Percentiles rank a stretch among this genome's conserved stretches.
Evolutionary conservation across 2,113 vertebrate genomes (phyloP).

Genomic region (Ibidorhyncha struthersii): DNA sequence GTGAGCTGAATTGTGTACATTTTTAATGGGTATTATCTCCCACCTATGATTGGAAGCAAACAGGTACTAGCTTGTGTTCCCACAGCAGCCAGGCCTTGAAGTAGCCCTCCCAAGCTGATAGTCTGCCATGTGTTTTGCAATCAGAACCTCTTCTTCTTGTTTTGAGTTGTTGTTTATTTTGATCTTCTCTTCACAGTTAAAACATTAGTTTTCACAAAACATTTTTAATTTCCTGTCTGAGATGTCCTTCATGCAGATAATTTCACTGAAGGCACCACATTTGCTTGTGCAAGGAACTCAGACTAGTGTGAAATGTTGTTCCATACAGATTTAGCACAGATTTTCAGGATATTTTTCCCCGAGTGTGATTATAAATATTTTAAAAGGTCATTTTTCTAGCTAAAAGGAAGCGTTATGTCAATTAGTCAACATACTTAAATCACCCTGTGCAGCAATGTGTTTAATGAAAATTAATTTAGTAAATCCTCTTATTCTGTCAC

Average conservation of each 20-base stretch:
- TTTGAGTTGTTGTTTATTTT: neutral
- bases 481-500: neutral
- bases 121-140: neutral
- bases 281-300: neutral
- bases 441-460: neutral
- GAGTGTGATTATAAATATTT: slow-evolving; percentile 25
- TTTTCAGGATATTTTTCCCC: neutral
- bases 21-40: neutral
- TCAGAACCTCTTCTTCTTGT: neutral
- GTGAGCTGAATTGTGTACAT: neutral
- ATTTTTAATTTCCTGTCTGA: neutral
- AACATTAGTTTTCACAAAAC: neutral
- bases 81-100: neutral
- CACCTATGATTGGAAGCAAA: neutral
- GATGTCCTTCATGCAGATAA: neutral
- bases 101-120: neutral
- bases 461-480: slow-evolving; percentile 25
- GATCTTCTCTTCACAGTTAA: neutral
- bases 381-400: slow-evolving; percentile 25
- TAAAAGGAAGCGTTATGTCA: neutral
- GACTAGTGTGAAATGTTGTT: neutral
- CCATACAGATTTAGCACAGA: neutral
- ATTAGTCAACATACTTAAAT: neutral
- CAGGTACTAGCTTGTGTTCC: neutral
- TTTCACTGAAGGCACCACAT: neutral